These are phyloP conservation scores for Drosophila yooni DNA, from an alignment of 2,888 invertebrate species.

Conservation along the genomic window DNA sequence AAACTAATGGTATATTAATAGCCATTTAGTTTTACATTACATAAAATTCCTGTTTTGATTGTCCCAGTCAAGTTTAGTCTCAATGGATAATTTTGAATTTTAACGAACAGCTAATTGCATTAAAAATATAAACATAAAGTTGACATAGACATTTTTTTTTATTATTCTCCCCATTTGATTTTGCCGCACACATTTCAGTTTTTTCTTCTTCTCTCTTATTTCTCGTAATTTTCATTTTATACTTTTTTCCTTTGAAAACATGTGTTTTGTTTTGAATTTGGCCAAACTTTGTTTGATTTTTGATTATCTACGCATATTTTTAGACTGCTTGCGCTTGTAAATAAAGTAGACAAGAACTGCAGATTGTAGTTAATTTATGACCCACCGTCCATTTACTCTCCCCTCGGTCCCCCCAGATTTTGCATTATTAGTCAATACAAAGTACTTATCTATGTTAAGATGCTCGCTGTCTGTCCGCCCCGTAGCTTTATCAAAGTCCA, in stretches of 20 bases:
- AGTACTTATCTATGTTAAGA: constrained; percentile 30
- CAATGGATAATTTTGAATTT: constrained; percentile 3
- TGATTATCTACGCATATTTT: constrained; percentile 44
- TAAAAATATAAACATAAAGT: constrained; percentile 37
- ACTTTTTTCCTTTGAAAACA: constrained; percentile 19
- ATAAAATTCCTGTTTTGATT: neutral
- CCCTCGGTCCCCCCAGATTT: neutral
- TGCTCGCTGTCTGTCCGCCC: neutral
- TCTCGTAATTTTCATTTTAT: constrained; percentile 13
- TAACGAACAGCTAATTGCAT: constrained; percentile 41
- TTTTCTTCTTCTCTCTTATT: constrained; percentile 22
- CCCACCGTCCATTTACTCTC: neutral
- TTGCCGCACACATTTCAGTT: constrained; percentile 29
- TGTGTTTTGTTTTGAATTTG: constrained; percentile 48
- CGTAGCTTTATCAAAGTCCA: constrained; percentile 14
- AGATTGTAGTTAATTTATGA: constrained; percentile 65
- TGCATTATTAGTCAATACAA: constrained; percentile 12
- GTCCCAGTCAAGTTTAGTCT: neutral
- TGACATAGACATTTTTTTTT: constrained; percentile 21
- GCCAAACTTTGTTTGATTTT: constrained; percentile 62
- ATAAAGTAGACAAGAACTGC: constrained; percentile 66
- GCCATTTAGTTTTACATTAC: neutral
- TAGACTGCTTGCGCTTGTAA: constrained; percentile 53
- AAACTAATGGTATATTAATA: constrained; percentile 7
- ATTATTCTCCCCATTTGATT: constrained; percentile 12